Conservation (phyloP, 2,113 vertebrate species). For the Cyrtonyx montezumae region DNA sequence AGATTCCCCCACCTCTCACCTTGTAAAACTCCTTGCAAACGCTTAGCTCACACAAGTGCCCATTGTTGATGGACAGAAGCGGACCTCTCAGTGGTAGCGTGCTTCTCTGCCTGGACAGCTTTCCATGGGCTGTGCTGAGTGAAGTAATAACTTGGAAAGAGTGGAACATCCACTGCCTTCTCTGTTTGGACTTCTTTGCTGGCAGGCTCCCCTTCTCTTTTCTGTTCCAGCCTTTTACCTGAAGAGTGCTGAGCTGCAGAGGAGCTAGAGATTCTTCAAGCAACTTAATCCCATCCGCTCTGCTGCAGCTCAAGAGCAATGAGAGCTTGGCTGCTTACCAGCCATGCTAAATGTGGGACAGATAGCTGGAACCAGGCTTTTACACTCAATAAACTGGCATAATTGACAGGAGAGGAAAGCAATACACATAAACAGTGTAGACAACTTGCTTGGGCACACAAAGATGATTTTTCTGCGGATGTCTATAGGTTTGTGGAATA, state of each 20-base stretch:
- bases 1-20: conserved; percentile 22
- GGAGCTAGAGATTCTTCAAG: background rate
- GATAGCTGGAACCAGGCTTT: background rate
- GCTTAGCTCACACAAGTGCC: background rate
- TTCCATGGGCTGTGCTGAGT: conserved; percentile 7
- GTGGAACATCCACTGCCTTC: background rate
- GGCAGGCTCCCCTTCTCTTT: background rate
- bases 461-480: background rate
- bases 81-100: background rate
- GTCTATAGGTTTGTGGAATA: background rate
- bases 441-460: background rate
- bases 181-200: background rate
- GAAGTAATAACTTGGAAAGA: conserved; percentile 48
- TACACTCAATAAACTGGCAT: background rate
- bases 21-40: conserved; percentile 41
- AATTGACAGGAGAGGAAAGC: background rate
- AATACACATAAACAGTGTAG: background rate
- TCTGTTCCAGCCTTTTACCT: background rate
- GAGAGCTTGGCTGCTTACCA: background rate
- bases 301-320: background rate
- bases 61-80: background rate
- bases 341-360: background rate
- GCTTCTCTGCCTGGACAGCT: conserved; percentile 18
- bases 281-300: background rate
- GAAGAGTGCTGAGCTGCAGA: background rate